Percentiles rank a stretch among this genome's conserved stretches.
phyloP scores from a whole-genome alignment of 2,888 invertebrate genomes.

The Proisotoma minuta region DNA sequence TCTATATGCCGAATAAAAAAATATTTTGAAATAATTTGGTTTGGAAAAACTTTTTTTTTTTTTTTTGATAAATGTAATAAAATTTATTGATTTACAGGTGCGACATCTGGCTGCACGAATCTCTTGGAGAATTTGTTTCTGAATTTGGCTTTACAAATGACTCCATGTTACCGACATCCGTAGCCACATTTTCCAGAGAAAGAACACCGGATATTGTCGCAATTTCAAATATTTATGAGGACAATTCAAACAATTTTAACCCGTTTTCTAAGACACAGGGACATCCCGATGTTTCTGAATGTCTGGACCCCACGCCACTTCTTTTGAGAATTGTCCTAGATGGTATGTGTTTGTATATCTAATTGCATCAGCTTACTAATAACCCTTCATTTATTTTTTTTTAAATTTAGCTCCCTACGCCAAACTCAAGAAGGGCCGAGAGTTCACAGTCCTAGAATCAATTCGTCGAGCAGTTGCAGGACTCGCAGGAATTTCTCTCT shows the following conservation, averaged over 20 bases:
- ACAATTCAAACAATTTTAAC: slow-evolving; percentile 43
- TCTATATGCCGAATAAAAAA: too few species aligned
- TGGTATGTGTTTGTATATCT: slow-evolving; percentile 24
- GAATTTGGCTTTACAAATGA: slow-evolving; percentile 47
- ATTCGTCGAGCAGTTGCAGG: slow-evolving; percentile 49
- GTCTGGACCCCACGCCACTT: slow-evolving; percentile 45
- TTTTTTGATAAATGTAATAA: too few species aligned
- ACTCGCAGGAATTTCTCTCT: slow-evolving; percentile 49
- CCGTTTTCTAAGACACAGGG: slow-evolving; percentile 45
- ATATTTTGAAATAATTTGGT: too few species aligned
- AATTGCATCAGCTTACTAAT: neutral
- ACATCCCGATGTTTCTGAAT: slow-evolving; percentile 39
- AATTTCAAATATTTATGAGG: slow-evolving; percentile 47
- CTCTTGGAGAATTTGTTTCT: slow-evolving; percentile 45
- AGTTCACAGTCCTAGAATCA: slow-evolving; percentile 49
- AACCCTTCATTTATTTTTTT: too few species aligned
- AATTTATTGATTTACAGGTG: slow-evolving; percentile 38
- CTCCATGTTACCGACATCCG: slow-evolving; percentile 43
- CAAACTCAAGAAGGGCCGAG: slow-evolving; percentile 45
- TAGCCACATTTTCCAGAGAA: slow-evolving; percentile 45
- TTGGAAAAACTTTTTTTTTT: too few species aligned
- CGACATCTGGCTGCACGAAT: slow-evolving; percentile 47
- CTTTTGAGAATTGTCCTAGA: slow-evolving; percentile 45
- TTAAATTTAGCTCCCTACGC: slow-evolving; percentile 46
- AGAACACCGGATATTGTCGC: slow-evolving; percentile 46